phyloP scores from a whole-genome alignment of 2,888 invertebrate species.

The Palloptera scutellata region DNA sequence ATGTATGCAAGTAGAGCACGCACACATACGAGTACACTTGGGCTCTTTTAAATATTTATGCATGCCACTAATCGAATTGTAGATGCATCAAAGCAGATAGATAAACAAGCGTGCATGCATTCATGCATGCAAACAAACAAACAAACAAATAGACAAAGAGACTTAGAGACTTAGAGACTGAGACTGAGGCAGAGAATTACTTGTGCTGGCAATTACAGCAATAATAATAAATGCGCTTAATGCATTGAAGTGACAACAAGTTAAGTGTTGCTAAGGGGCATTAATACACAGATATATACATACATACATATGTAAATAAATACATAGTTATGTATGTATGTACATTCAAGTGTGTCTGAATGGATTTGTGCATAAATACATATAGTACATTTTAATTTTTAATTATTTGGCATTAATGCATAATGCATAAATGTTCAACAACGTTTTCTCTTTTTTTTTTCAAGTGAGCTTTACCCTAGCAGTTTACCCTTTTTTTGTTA shows the following conservation, averaged over 20 bases:
- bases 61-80: background rate
- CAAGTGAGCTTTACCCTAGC: no score
- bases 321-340: no score
- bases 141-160: background rate
- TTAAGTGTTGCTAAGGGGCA: no score
- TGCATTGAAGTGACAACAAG: background rate
- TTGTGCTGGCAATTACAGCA: background rate
- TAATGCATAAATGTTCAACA: no score
- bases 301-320: no score
- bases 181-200: background rate
- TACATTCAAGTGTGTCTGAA: no score
- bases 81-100: background rate
- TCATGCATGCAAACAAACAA: background rate
- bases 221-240: conserved; percentile 9
- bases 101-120: background rate
- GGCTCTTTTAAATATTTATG: background rate
- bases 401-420: no score
- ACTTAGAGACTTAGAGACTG: background rate
- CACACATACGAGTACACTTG: background rate
- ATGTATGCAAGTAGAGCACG: background rate
- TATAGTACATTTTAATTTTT: no score
- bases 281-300: no score
- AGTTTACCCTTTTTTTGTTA: no score
- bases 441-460: no score
- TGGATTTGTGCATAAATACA: no score